These are phyloP conservation scores for Rhegmatorhina hoffmannsi DNA, from an alignment of 2,113 vertebrate species.

Conservation along the genomic window DNA sequence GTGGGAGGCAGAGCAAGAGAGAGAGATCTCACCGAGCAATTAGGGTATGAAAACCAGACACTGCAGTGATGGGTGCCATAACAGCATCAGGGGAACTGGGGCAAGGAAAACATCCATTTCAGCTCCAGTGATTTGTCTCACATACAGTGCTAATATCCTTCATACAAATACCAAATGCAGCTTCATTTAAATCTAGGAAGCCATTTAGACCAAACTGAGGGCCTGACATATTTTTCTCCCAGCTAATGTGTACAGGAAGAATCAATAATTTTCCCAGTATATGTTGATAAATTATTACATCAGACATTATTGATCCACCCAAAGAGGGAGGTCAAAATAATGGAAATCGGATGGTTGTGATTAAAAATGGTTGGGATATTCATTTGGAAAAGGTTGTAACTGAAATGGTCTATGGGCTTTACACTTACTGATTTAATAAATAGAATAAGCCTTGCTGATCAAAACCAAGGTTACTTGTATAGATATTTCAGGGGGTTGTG, in stretches of 20 bases:
- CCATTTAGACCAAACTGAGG: constrained; percentile 11
- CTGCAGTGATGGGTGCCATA: constrained; percentile 2
- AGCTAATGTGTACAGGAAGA: not conserved
- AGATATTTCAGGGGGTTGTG: not conserved
- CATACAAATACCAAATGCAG: not conserved
- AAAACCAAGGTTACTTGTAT: constrained; percentile 24
- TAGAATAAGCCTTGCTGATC: constrained; percentile 23
- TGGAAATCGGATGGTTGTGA: constrained; percentile 56
- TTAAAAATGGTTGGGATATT: constrained; percentile 63
- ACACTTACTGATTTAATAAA: constrained; percentile 28
- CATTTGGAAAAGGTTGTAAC: constrained; percentile 62
- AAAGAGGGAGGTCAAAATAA: constrained; percentile 45
- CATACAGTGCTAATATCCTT: not conserved
- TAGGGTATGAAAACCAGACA: constrained; percentile 7
- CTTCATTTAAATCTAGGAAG: constrained; percentile 40
- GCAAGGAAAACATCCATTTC: constrained; percentile 24
- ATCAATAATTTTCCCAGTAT: constrained; percentile 55
- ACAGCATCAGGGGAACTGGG: not conserved
- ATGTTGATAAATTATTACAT: constrained; percentile 50
- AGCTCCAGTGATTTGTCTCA: constrained; percentile 40
- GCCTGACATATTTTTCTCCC: not conserved
- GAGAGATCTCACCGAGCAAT: not conserved
- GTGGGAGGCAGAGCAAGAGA: not conserved
- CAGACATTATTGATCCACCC: constrained; percentile 61
- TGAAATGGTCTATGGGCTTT: constrained; percentile 20